Conservation (phyloP, 2,797 vertebrate genomes). For the Denticeps clupeoides region DNA sequence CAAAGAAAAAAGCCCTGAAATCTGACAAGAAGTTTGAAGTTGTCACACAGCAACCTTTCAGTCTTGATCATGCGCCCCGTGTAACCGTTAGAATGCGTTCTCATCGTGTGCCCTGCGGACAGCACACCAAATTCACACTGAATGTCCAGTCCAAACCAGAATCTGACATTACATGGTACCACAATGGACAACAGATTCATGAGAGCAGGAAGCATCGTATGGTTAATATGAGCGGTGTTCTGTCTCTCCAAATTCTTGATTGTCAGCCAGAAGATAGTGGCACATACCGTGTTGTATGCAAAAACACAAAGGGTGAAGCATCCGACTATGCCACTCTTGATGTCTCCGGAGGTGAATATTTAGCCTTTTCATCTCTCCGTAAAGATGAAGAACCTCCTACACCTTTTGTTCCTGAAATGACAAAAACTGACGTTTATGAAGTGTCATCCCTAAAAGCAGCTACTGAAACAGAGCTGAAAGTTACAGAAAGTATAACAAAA, state of each 20-base stretch:
- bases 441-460: slow-evolving; percentile 72
- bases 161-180: slow-evolving; percentile 83
- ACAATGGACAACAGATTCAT: slow-evolving; percentile 79
- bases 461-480: slow-evolving; percentile 57
- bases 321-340: slow-evolving; percentile 93
- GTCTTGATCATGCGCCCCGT: slow-evolving; percentile 83
- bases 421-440: slow-evolving; percentile 79
- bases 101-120: slow-evolving; percentile 76
- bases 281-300: slow-evolving; percentile 85
- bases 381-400: slow-evolving; percentile 81
- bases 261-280: slow-evolving; percentile 86
- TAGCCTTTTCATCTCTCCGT: slow-evolving; percentile 67
- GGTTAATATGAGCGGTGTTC: slow-evolving; percentile 80
- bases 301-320: slow-evolving; percentile 84
- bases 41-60: slow-evolving; percentile 83
- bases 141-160: slow-evolving; percentile 90
- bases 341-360: slow-evolving; percentile 75
- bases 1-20: slow-evolving; percentile 86
- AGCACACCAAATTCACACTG: slow-evolving; percentile 81
- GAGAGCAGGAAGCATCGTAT: slow-evolving; percentile 77
- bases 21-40: slow-evolving; percentile 79
- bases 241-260: slow-evolving; percentile 81
- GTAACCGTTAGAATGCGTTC: slow-evolving; percentile 94
- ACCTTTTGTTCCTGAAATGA: slow-evolving; percentile 72
- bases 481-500: slow-evolving; percentile 25